Evolutionary conservation across 2,797 vertebrate genomes (phyloP).

Genomic region (Sebastes trivittatus): DNA sequence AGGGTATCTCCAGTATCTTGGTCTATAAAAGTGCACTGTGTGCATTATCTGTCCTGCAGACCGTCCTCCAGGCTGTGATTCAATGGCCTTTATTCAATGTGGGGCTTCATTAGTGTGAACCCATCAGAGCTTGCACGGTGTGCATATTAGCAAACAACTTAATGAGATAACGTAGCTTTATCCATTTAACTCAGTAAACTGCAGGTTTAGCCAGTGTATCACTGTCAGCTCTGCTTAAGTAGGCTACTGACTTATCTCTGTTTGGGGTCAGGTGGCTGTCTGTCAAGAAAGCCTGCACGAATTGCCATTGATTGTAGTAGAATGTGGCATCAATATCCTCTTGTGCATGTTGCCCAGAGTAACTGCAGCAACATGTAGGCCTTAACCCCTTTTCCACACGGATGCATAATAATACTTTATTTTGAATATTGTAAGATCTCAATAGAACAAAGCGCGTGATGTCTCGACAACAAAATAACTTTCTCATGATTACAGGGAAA

Average conservation of each 20-base stretch:
- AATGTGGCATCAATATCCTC: background rate
- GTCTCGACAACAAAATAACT: background rate
- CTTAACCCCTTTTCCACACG: background rate
- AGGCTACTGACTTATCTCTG: conserved; percentile 12
- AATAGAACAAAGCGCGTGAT: background rate
- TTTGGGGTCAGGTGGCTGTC: conserved; percentile 3
- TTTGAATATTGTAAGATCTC: background rate
- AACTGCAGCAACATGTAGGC: background rate
- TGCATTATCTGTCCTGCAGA: no score
- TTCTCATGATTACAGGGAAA: background rate
- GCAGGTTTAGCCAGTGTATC: conserved; percentile 43
- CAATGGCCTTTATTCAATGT: conserved; percentile 14
- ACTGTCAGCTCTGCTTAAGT: conserved; percentile 33
- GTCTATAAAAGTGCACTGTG: no score
- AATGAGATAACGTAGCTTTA: conserved; percentile 62
- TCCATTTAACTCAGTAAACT: conserved; percentile 58
- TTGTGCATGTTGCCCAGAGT: background rate
- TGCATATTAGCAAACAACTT: conserved; percentile 43
- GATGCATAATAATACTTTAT: background rate
- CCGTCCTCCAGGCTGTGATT: background rate
- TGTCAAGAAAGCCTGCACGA: background rate
- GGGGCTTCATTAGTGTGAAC: conserved; percentile 40
- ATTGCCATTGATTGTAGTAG: background rate
- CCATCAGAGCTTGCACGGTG: conserved; percentile 43
- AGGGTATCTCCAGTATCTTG: no score